phyloP scores from a whole-genome alignment of 2,888 invertebrate species.

The Falcaria lacertinaria region DNA sequence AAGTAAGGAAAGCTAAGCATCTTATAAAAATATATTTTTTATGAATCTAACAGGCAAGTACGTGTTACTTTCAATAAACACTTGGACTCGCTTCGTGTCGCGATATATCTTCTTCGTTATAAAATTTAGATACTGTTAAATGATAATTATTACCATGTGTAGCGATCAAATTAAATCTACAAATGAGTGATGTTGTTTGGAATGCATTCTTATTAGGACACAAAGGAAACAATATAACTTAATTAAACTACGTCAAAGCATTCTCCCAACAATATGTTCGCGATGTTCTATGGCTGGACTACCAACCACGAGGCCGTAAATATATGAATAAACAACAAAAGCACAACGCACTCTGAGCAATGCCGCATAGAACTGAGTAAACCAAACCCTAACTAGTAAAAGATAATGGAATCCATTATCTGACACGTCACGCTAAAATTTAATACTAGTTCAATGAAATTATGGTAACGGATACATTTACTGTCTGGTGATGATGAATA shows the following conservation, averaged over 20 bases:
- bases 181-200: neutral
- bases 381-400: neutral
- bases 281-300: neutral
- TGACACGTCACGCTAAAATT: neutral
- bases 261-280: neutral
- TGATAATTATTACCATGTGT: too few species aligned
- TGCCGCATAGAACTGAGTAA: neutral
- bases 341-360: slow-evolving; percentile 1
- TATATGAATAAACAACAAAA: slow-evolving; percentile 8
- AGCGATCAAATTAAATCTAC: too few species aligned
- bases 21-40: slow-evolving; percentile 74
- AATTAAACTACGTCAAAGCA: neutral
- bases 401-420: neutral
- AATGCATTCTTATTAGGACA: slow-evolving; percentile 1
- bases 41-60: slow-evolving; percentile 54
- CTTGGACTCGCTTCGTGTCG: neutral
- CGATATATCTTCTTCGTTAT: too few species aligned
- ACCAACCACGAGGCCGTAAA: slow-evolving; percentile 11
- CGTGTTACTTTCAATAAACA: neutral
- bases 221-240: neutral
- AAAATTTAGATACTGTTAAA: too few species aligned
- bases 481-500: neutral
- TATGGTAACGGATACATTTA: neutral
- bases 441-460: neutral
- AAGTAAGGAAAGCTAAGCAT: slow-evolving; percentile 77